Evolutionary conservation across 92 coral and sea anemone species (phyloP), one percentile per base, ranked within the genome.

Genomic region (Umimayanthus chanpuru): DNA sequence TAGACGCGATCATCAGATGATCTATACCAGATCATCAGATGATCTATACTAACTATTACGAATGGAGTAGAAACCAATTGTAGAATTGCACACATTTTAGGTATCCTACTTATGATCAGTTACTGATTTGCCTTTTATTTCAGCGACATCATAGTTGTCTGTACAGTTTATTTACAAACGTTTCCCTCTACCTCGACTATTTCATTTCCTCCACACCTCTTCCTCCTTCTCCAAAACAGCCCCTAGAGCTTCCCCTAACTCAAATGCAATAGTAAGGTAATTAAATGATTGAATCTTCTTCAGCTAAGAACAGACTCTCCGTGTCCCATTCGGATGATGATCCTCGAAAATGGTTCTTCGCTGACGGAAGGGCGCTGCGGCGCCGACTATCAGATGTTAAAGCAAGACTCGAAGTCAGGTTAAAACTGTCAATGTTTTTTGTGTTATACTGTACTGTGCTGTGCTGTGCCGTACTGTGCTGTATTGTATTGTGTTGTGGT

Each of bases 271-370:
- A 53, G 11, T 1, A 71, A 71, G 26, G 11, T 53, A 4, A 50
- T 32, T 20, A 14, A 56, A 20, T 29, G 39, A 30, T 30, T 80
- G 25, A 55, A 80, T 56, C 44, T 10, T 56, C 71, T 56, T 38
- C 84, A 83, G 87, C 53, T 29, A 70, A 68, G 4, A 25, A 30
- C 77, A 30, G 5, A 29, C 6, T 43, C 8, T 41, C 87, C 41
- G 12, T 20, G 23, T 83, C 28, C 77, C 87, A 68, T 11, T 61
- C 49, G 49, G 83, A 86, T 28, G 85, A 87, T 18, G 98, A 95
- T 70, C 98, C 98, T 50, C 98, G 98, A 21, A 92, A 91, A 66
- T 95, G 98, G 98, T 89, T 95, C 9, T 90, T 91, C 64, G 98
- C 96, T 5, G 98, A 95, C 85, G 90, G 90, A 39, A 89, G 70